Evolutionary conservation across 2,888 invertebrate genomes (phyloP).

Genomic region (Nineta flava): DNA sequence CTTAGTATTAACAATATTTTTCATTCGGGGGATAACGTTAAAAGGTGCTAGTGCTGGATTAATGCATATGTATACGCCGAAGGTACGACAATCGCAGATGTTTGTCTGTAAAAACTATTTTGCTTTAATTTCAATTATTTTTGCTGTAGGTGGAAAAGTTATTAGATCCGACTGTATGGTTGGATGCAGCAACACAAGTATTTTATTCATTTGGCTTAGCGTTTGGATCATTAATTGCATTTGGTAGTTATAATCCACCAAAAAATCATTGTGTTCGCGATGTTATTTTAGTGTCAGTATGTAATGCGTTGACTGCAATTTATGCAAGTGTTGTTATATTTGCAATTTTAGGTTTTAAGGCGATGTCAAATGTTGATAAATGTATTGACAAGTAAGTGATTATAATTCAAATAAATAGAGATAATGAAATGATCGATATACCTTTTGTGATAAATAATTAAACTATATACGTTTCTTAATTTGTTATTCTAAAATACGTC

Average conservation of each 20-base stretch:
- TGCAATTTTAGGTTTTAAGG: slow-evolving; percentile 90
- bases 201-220: slow-evolving; percentile 92
- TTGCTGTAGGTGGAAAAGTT: slow-evolving; percentile 59
- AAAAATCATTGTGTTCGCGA: slow-evolving; percentile 91
- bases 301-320: slow-evolving; percentile 85
- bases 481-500: no score
- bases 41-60: slow-evolving; percentile 76
- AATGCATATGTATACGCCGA: slow-evolving; percentile 82
- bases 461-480: background rate
- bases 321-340: slow-evolving; percentile 92
- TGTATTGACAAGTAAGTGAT: slow-evolving; percentile 55
- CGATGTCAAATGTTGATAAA: slow-evolving; percentile 73
- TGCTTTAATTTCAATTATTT: slow-evolving; percentile 12
- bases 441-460: background rate
- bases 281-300: slow-evolving; percentile 77
- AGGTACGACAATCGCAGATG: slow-evolving; percentile 39
- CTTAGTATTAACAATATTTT: slow-evolving; percentile 84
- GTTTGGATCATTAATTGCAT: slow-evolving; percentile 89
- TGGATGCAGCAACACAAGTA: slow-evolving; percentile 93
- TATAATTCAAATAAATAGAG: background rate
- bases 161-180: slow-evolving; percentile 78
- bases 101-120: background rate
- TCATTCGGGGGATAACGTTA: slow-evolving; percentile 75
- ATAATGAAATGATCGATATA: background rate
- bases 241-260: slow-evolving; percentile 88